These are phyloP conservation scores for Phoxinus dragarum DNA, from an alignment of 2,797 vertebrate species.

Conservation along the genomic window DNA sequence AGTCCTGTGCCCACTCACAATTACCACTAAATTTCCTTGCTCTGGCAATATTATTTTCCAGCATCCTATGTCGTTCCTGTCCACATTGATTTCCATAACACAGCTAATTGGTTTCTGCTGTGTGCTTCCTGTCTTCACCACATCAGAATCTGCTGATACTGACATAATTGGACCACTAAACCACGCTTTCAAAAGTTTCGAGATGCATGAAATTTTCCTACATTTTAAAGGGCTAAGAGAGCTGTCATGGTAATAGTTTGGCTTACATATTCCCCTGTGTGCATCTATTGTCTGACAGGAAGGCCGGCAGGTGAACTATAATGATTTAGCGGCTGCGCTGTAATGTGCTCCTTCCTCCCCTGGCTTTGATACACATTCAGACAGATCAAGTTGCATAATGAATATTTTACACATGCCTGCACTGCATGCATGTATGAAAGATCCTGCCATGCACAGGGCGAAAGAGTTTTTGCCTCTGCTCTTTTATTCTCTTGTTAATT, in stretches of 20 bases:
- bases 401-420: slow-evolving; percentile 70
- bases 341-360: slow-evolving; percentile 48
- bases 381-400: slow-evolving; percentile 79
- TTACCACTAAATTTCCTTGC: slow-evolving; percentile 67
- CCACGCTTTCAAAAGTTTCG: slow-evolving; percentile 17
- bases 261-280: neutral
- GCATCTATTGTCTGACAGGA: neutral
- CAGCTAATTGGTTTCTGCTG: slow-evolving; percentile 49
- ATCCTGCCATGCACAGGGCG: neutral
- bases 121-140: slow-evolving; percentile 29
- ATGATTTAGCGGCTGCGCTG: slow-evolving; percentile 44
- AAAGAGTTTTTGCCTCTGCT: slow-evolving; percentile 9
- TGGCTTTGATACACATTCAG: slow-evolving; percentile 65
- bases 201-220: neutral
- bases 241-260: slow-evolving; percentile 18
- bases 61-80: slow-evolving; percentile 27
- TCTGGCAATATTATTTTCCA: slow-evolving; percentile 42
- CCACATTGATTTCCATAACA: slow-evolving; percentile 8
- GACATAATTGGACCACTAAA: slow-evolving; percentile 42
- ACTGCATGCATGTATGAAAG: slow-evolving; percentile 31
- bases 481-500: slow-evolving; percentile 40
- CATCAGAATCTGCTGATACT: neutral
- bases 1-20: slow-evolving; percentile 60
- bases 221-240: slow-evolving; percentile 3
- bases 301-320: slow-evolving; percentile 11